These are phyloP conservation scores for Bucco capensis DNA, from an alignment of 2,113 vertebrate genomes.

Conservation along the genomic window DNA sequence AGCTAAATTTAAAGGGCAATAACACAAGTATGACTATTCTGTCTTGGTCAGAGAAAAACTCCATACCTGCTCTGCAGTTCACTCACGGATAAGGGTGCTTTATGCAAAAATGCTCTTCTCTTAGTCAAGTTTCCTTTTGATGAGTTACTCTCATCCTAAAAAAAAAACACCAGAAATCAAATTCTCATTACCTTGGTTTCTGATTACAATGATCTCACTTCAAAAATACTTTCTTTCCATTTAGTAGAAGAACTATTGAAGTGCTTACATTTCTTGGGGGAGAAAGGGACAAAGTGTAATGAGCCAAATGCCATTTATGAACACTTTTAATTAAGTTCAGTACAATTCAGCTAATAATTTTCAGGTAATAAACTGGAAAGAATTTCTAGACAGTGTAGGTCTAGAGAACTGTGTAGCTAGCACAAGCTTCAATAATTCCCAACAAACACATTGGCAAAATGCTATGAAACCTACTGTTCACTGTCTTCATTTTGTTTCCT, in stretches of 20 bases:
- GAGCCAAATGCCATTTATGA: slow-evolving; percentile 61
- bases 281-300: slow-evolving; percentile 50
- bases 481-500: slow-evolving; percentile 3
- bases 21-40: background rate
- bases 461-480: background rate
- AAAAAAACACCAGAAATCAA: slow-evolving; percentile 7
- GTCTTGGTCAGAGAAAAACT: background rate
- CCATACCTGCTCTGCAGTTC: slow-evolving; percentile 71
- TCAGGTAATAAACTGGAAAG: slow-evolving; percentile 58
- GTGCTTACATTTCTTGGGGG: slow-evolving; percentile 52
- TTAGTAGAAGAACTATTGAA: slow-evolving; percentile 51
- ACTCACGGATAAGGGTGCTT: slow-evolving; percentile 46
- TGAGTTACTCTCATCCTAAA: slow-evolving; percentile 70
- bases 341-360: slow-evolving; percentile 48
- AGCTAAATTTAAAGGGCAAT: background rate
- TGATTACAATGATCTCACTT: slow-evolving; percentile 41
- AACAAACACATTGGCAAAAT: background rate
- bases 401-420: slow-evolving; percentile 12
- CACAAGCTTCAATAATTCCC: slow-evolving; percentile 4
- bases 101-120: slow-evolving; percentile 25
- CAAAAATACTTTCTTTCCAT: slow-evolving; percentile 47
- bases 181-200: slow-evolving; percentile 51
- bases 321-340: slow-evolving; percentile 60
- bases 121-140: slow-evolving; percentile 55
- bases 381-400: slow-evolving; percentile 45